Percentiles rank a stretch among this genome's conserved stretches.
Conservation (phyloP, 1,140 invertebrate species). For the Hestina assimilis region DNA sequence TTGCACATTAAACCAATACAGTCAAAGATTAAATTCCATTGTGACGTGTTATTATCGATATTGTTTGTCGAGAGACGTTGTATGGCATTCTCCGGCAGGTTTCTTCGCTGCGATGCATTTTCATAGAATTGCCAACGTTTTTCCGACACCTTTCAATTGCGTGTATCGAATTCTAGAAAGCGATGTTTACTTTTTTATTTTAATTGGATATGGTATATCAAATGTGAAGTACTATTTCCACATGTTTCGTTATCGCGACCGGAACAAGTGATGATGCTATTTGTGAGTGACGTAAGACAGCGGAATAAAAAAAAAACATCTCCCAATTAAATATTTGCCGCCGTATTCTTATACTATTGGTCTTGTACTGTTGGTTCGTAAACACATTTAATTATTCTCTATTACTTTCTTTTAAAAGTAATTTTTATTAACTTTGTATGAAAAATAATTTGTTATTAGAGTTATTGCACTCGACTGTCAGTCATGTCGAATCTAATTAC, state of each 20-base stretch:
- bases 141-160: constrained; percentile 75
- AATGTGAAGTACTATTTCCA: constrained; percentile 13
- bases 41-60: constrained; percentile 45
- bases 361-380: too few relatives aligned
- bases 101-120: constrained; percentile 70
- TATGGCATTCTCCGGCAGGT: constrained; percentile 67
- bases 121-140: constrained; percentile 74
- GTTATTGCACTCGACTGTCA: neutral
- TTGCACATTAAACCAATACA: constrained; percentile 56
- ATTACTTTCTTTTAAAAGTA: constrained; percentile 7
- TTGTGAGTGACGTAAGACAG: constrained; percentile 26
- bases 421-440: constrained; percentile 1
- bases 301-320: constrained; percentile 23
- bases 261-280: constrained; percentile 23
- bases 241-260: constrained; percentile 23
- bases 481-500: too few relatives aligned
- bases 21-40: constrained; percentile 61
- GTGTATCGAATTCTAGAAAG: constrained; percentile 75
- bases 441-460: neutral
- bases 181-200: constrained; percentile 62
- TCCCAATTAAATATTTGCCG: constrained; percentile 21
- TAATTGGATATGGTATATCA: constrained; percentile 47
- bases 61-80: constrained; percentile 51
- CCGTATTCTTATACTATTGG: constrained; percentile 21
- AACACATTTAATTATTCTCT: constrained; percentile 11